A percentile compares a stretch with the other conserved stretches of the same genome.
phyloP scores from a whole-genome alignment of 2,888 invertebrate genomes.

The Eupithecia vulgata region DNA sequence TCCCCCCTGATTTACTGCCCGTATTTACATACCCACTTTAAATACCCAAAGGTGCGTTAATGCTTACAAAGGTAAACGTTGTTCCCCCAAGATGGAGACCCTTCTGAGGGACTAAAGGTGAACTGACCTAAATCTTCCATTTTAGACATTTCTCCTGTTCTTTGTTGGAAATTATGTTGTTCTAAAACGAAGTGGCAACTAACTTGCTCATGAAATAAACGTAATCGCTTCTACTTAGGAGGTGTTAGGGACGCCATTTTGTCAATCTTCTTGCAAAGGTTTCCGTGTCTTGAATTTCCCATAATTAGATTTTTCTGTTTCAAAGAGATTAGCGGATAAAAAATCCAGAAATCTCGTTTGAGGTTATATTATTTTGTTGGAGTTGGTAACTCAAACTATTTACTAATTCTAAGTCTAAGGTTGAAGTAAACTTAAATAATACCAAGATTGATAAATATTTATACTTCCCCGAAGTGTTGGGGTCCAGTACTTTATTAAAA shows the following conservation, averaged over 20 bases:
- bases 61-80: slow-evolving; percentile 53
- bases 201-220: neutral
- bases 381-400: neutral
- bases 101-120: slow-evolving; percentile 53
- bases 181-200: slow-evolving; percentile 7
- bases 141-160: slow-evolving; percentile 56
- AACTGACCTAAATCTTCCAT: slow-evolving; percentile 62
- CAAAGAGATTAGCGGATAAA: neutral
- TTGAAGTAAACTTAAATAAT: neutral
- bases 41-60: slow-evolving; percentile 46
- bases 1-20: slow-evolving; percentile 42
- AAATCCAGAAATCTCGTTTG: neutral
- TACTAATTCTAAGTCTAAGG: neutral
- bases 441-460: neutral
- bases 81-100: slow-evolving; percentile 54
- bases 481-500: neutral
- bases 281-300: neutral
- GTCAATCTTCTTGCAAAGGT: neutral
- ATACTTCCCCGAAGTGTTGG: too few species aligned
- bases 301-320: slow-evolving; percentile 3
- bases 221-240: neutral
- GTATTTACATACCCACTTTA: slow-evolving; percentile 41
- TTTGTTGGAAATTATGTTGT: slow-evolving; percentile 28
- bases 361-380: neutral
- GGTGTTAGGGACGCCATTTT: neutral